These are phyloP conservation scores for Hydrotaea cyrtoneurina DNA, from an alignment of 2,888 invertebrate genomes.

Conservation along the genomic window DNA sequence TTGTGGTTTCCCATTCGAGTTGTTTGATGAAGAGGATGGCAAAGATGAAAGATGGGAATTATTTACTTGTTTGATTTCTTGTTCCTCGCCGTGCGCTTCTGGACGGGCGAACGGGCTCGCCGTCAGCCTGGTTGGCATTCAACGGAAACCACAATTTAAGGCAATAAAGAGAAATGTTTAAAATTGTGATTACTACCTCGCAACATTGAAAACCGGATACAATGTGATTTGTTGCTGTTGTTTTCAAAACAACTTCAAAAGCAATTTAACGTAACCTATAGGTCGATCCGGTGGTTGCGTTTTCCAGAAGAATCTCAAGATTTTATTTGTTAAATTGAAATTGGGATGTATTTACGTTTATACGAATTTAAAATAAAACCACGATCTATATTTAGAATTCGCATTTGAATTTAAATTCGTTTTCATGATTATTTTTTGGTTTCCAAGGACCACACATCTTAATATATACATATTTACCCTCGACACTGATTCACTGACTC, in stretches of 20 bases:
- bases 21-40: conserved; percentile 55
- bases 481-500: too few species aligned
- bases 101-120: not conserved
- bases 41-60: conserved; percentile 47
- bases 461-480: too few species aligned
- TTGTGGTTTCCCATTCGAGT: conserved; percentile 45
- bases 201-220: conserved; percentile 17
- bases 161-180: conserved; percentile 59
- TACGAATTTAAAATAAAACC: too few species aligned
- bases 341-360: too few species aligned
- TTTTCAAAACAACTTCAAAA: conserved; percentile 55
- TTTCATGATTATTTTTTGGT: too few species aligned
- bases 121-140: not conserved
- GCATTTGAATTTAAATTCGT: too few species aligned
- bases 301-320: too few species aligned
- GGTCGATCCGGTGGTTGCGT: too few species aligned
- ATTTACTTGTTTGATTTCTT: conserved; percentile 45
- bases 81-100: not conserved
- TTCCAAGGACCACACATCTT: too few species aligned
- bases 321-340: too few species aligned
- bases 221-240: not conserved
- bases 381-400: too few species aligned
- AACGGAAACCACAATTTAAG: conserved; percentile 66
- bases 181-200: conserved; percentile 53
- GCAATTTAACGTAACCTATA: not conserved